Percentiles rank a stretch among this genome's conserved stretches.
Conservation (phyloP, 2,888 invertebrate species). For the Litoditis marina region DNA sequence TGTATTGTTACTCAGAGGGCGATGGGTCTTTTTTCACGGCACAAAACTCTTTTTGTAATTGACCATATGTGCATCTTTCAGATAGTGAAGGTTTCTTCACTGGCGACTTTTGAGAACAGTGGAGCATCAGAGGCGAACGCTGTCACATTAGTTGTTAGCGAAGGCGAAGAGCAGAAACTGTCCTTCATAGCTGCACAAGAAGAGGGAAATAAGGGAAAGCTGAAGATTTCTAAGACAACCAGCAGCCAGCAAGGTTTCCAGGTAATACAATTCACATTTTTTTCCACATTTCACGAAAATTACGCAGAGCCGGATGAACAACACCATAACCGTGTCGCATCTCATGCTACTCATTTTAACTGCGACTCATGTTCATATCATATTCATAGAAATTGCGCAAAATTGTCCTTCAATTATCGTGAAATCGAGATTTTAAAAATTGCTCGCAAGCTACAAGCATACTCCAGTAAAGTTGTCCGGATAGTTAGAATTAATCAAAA, state of each 20-base stretch:
- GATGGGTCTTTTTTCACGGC: too few relatives aligned
- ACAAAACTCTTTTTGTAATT: neutral
- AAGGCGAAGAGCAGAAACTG: slow-evolving; percentile 40
- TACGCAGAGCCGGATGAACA: too few relatives aligned
- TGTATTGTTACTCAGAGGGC: neutral
- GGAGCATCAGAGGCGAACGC: slow-evolving; percentile 38
- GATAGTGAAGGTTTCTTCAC: slow-evolving; percentile 46
- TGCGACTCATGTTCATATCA: too few relatives aligned
- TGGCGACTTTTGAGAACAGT: slow-evolving; percentile 45
- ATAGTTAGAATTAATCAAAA: too few relatives aligned
- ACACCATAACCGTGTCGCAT: too few relatives aligned
- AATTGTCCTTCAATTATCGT: neutral
- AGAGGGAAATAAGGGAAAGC: slow-evolving; percentile 33
- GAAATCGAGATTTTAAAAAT: neutral
- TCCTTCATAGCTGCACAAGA: slow-evolving; percentile 40
- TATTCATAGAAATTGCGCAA: too few relatives aligned
- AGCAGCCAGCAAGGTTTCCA: slow-evolving; percentile 11
- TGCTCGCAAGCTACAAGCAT: too few relatives aligned
- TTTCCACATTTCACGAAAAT: too few relatives aligned
- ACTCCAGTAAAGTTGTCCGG: too few relatives aligned
- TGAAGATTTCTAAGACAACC: slow-evolving; percentile 24
- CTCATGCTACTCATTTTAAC: neutral
- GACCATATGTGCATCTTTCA: slow-evolving; percentile 3
- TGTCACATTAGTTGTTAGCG: slow-evolving; percentile 39
- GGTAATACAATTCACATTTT: too few relatives aligned